Conservation (phyloP, 2,113 vertebrate species). For the Amblyornis subalaris region DNA sequence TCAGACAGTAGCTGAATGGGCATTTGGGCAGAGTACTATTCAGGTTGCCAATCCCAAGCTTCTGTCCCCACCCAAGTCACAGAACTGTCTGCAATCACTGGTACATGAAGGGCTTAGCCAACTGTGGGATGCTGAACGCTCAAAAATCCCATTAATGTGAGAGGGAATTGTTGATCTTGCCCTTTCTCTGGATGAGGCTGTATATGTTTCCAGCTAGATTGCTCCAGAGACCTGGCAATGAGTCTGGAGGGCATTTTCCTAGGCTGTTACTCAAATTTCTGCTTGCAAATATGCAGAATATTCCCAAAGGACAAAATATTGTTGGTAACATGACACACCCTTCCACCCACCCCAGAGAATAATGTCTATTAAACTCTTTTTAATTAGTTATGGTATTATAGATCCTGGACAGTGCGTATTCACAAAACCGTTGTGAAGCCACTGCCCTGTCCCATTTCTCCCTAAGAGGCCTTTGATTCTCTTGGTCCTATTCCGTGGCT, state of each 20-base stretch:
- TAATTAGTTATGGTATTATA: conserved; percentile 27
- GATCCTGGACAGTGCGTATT: neutral
- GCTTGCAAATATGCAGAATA: conserved; percentile 18
- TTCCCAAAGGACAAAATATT: neutral
- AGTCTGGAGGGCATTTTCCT: conserved; percentile 55
- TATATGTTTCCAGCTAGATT: conserved; percentile 31
- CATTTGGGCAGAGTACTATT: neutral
- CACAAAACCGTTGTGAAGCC: neutral
- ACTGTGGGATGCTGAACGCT: neutral
- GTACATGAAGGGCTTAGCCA: neutral
- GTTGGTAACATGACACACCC: conserved; percentile 7
- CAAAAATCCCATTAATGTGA: conserved; percentile 7
- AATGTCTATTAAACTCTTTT: conserved; percentile 22
- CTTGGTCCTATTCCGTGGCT: conserved; percentile 35
- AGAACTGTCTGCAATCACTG: neutral
- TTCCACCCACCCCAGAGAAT: neutral
- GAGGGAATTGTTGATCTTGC: neutral
- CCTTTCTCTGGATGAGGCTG: neutral
- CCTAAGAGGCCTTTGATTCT: conserved; percentile 44
- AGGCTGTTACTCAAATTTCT: conserved; percentile 21
- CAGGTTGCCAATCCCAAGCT: neutral
- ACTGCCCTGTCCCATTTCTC: conserved; percentile 9
- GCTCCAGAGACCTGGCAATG: conserved; percentile 15
- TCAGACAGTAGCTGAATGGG: neutral
- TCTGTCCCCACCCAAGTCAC: neutral